Conservation (phyloP, 2,797 vertebrate species). For the Carapus acus region DNA sequence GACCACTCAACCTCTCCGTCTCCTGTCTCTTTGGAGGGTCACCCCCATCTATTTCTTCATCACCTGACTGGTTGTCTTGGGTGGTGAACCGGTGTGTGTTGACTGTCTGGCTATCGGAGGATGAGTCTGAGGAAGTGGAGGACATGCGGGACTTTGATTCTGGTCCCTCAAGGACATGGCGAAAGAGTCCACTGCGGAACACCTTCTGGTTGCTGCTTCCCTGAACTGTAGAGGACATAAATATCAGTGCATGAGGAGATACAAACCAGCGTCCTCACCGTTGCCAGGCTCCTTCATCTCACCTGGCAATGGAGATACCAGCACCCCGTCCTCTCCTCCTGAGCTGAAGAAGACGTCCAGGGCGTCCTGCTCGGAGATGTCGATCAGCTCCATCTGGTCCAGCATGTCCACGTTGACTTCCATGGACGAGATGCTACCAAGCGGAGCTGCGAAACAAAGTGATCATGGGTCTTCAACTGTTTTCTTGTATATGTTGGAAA, state of each 20-base stretch:
- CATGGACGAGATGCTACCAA: constrained; percentile 88
- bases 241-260: neutral
- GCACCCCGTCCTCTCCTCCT: constrained; percentile 70
- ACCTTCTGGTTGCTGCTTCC: constrained; percentile 54
- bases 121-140: constrained; percentile 81
- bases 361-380: constrained; percentile 89
- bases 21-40: constrained; percentile 41
- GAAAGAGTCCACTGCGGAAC: constrained; percentile 71
- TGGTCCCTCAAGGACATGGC: constrained; percentile 62
- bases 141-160: constrained; percentile 80
- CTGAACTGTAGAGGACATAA: constrained; percentile 21
- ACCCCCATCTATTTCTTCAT: constrained; percentile 72
- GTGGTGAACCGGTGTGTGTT: constrained; percentile 74
- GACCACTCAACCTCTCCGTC: constrained; percentile 29
- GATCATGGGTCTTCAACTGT: neutral
- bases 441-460: constrained; percentile 57
- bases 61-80: constrained; percentile 77
- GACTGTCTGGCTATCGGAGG: constrained; percentile 78
- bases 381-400: constrained; percentile 90
- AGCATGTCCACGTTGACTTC: constrained; percentile 94
- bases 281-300: constrained; percentile 5
- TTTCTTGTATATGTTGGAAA: too few species aligned
- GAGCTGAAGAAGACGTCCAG: constrained; percentile 89
- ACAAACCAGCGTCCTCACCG: too few species aligned
- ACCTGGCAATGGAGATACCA: constrained; percentile 75